Evolutionary conservation across 2,888 invertebrate species (phyloP), one percentile per base, ranked within the genome.

Genomic region (Orthosia gothica): DNA sequence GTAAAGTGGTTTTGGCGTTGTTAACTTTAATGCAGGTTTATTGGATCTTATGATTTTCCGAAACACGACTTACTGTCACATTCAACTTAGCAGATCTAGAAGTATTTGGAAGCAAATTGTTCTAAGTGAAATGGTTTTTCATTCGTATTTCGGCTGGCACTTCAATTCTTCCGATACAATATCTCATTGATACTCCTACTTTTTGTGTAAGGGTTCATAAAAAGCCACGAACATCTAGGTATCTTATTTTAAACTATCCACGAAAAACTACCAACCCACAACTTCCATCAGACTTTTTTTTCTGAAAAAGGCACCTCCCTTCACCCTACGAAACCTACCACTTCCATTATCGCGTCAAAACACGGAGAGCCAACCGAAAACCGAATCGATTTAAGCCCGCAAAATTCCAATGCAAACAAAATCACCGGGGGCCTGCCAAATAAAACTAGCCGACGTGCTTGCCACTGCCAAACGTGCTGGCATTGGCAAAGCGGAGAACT

Each of bases 401-500:
- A 76, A 76, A 87, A 90, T 92, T 90, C 86, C 84, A 86, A 91
- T 90, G 90, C 91, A 89, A 89, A 86, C 82, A 83, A 85, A 84
- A 87, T 84, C 87, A 88, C 89, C 89, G 89, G 90, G 85, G 87
- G 84, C 82, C 87, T 85, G 88, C 85, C 84, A 88, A 88, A 90
- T 91, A 91, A 94, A 93, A 92, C 90, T 91, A 88, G 87, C 90
- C 89, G 90, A 89, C 91, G 91, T 91, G 92, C 92, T 89, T 84
- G 87, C 92, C 89, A 87, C 91, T 89, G 91, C 92, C 92, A 93
- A 94, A 95, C 95, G 86, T 85, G 86, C 87, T 78, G 83, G 79
- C 73, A 88, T 90, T 91, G 91, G 92, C 91, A 93, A 94, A 93
- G 92, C 93, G 94, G 93, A 90, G 90, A 89, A 89, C 91, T 93